Conservation (phyloP, 2,113 vertebrate genomes). For the Cephalopterus ornatus region DNA sequence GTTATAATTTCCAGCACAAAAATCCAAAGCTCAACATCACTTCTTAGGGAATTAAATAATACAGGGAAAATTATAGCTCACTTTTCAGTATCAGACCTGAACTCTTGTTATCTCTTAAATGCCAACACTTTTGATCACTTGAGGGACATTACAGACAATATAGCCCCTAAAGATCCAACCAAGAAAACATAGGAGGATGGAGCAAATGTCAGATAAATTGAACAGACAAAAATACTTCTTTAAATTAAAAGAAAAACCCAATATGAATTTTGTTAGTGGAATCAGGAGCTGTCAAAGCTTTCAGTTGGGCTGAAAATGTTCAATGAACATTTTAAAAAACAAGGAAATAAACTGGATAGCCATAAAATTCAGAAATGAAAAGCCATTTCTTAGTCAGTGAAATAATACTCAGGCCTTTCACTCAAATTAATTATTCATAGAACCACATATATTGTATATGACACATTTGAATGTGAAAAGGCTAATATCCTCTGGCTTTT, state of each 20-base stretch:
- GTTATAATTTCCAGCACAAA: slow-evolving; percentile 15
- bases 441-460: slow-evolving; percentile 56
- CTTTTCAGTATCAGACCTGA: neutral
- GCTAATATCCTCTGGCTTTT: slow-evolving; percentile 67
- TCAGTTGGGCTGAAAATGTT: neutral
- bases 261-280: neutral
- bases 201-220: neutral
- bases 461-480: slow-evolving; percentile 71
- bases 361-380: slow-evolving; percentile 4
- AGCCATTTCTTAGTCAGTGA: slow-evolving; percentile 11
- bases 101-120: neutral
- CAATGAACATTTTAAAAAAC: neutral
- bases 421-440: slow-evolving; percentile 74
- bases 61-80: neutral
- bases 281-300: neutral
- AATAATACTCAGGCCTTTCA: slow-evolving; percentile 64
- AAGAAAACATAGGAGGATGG: neutral
- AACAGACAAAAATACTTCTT: neutral
- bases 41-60: slow-evolving; percentile 12
- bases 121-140: neutral
- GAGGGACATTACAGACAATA: neutral
- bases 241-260: neutral
- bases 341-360: neutral
- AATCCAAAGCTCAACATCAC: neutral
- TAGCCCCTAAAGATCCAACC: neutral